Evolutionary conservation across 2,113 vertebrate genomes (phyloP), one percentile per base, ranked within the genome.

Genomic region (Vulpes vulpes): DNA sequence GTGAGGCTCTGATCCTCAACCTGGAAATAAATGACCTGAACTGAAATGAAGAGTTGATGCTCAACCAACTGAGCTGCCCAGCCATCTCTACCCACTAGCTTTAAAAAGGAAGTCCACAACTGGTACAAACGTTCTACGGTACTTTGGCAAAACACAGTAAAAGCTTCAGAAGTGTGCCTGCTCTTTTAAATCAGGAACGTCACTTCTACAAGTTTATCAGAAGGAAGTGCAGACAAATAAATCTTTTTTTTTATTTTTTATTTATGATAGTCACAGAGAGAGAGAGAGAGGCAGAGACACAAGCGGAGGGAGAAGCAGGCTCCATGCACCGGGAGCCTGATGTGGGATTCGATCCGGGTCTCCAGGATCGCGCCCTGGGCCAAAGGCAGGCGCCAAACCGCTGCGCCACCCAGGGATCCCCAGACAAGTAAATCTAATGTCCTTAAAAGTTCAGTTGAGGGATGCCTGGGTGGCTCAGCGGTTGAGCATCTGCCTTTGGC

Each of bases 61-160:
- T 69, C 17, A n/a, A n/a, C 7, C 19, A 0, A n/a, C 65, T 69
- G 32, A 69, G 67, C 32, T 17, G 20, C 67, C 67, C 32, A 20
- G 67, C 8, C 17, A 2, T n/a, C 32, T 15, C 30, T 60, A 55
- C 10, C 65, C 3, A 8, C 32, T 12, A 8, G 23, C 43, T 92
- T 74, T 80, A 30, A 86, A 95, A 69, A 67, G 43, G 23, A 88
- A 91, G 79, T 38, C 20, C 43, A 25, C 11, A 10, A 60, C 49
- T 55, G 35, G 30, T 43, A 91, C 53, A 93, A 88, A 69, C 6
- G 7, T 19, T 90, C 62, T 80, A 74, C 59, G 10, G 12, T 92
- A 73, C 74, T 95, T 92, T 80, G 74, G 71, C 64, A 91, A 93
- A 93, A 76, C 73, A 71, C 16, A 88, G 74, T 81, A 76, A 93